Conservation (phyloP, 2,797 vertebrate species). For the Propithecus perrieri region DNA sequence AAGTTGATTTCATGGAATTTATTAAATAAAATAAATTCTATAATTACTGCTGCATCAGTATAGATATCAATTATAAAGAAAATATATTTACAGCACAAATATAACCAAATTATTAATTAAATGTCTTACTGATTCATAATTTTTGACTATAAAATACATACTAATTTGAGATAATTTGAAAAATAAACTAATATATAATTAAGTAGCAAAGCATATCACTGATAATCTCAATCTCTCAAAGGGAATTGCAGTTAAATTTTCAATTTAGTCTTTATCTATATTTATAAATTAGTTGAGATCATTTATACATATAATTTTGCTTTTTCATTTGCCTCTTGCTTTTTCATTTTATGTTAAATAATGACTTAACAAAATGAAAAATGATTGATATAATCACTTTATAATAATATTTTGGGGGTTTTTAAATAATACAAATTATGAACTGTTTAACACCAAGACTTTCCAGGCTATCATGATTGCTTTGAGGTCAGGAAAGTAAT, state of each 20-base stretch:
- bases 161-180: background rate
- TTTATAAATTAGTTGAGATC: background rate
- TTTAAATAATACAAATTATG: background rate
- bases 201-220: background rate
- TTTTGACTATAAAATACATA: background rate
- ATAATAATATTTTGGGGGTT: background rate
- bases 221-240: background rate
- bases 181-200: background rate
- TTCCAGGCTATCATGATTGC: background rate
- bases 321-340: background rate
- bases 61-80: background rate
- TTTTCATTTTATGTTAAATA: background rate
- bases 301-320: background rate
- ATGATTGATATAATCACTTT: background rate
- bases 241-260: background rate
- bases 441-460: background rate
- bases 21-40: background rate
- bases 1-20: background rate
- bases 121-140: background rate
- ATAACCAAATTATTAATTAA: background rate
- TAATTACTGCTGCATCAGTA: background rate
- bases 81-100: background rate
- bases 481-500: background rate
- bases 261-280: background rate
- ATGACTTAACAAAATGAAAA: conserved; percentile 17